Base-by-base conservation (phyloP, 64 coral and sea anemone genomes). In the Stichodactyla mertensii region DNA sequence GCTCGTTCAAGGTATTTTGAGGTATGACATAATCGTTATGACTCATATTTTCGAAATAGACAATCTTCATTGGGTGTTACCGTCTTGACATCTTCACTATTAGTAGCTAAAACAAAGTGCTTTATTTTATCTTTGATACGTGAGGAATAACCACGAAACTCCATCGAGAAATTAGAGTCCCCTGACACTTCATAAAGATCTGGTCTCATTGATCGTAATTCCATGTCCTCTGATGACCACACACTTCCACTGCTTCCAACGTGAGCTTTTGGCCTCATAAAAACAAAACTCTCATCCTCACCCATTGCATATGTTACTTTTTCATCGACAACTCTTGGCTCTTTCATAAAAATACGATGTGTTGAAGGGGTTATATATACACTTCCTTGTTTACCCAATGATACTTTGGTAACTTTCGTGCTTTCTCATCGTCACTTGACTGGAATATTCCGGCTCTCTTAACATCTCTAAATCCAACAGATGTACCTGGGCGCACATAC, bases 361-460 rank as follows among this genome's bases (percentile, higher is more conserved):
- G 84, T 87, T 36, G 74, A 82, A 61, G 89, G 84, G 52, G 89
- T 86, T 9, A 91, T 55, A 87, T 56, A 83, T 6, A 66, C 90
- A 66, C 90, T 82, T 54, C 67, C 16, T 55, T 77, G 11, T 70
- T 66, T 55, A 54, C 60, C 52, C 52, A 92, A 60, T 92, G 85
- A 87, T 92, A 83, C 58, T 92, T 87, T 27, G 86, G 71, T 15
- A 88, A 16, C 31, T 80, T 88, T 61, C 54, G 4, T 55, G n/a
- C 8, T 10, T 22, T 36, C 54, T 45, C 77, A 4, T n/a, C 22
- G 28, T 77, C 71, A 54, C 10, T 23, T 26, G 54, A 52, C 36
- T 55, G 16, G 19, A 87, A 31, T 5, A 87, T 14, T 20, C 19
- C 36, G 27, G 6, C 51, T 64, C 51, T 87, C 36, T 78, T 24